Evolutionary conservation across 1,140 invertebrate genomes (phyloP), one percentile per base, ranked within the genome.

Genomic region (Hydropsyche tenuis): DNA sequence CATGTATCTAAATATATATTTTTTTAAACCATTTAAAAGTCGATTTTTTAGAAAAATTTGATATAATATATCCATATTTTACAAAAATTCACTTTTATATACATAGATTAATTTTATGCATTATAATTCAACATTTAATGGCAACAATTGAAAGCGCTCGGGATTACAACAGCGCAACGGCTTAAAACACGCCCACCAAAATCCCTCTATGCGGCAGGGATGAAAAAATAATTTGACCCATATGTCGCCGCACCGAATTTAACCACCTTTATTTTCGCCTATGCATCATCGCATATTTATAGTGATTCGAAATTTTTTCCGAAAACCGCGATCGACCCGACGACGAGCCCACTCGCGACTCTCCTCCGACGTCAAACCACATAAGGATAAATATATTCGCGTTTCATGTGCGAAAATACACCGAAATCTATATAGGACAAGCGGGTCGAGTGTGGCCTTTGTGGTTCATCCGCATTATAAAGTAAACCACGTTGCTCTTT

Each of bases 401-500:
- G 30, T 43, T 37, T 37, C 30, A 37, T 37, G 30, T 37, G 3
- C 3, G 3, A 37, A 37, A 37, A 37, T 37, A 37, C 30, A 37
- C 30, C 30, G 30, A 4, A 9, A 4, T 37, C 3, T 37, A 37
- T 9, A 37, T 37, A 20, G 45, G 45, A 16, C 1, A 43, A n/a
- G 43, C 7, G n/a, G 43, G 5, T 20, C 14, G 46, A 16, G 46
- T 22, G 22, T 46, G 22, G n/a, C 43, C 45, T 23, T 51, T 68
- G 68, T 56, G 51, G 68, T 37, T 37, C 30, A 37, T 37, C 46
- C 65, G 45, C 65, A 56, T 70, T 53, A 70, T 70, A 70, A 70
- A 56, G 68, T 70, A 70, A 70, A 70, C 68, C 51, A 70, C 68
- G 27, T 70, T 70, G 68, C 68, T 70, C 68, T 70, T 70, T 70